phyloP scores from a whole-genome alignment of 1,140 invertebrate species.

The Ruditapes philippinarum region DNA sequence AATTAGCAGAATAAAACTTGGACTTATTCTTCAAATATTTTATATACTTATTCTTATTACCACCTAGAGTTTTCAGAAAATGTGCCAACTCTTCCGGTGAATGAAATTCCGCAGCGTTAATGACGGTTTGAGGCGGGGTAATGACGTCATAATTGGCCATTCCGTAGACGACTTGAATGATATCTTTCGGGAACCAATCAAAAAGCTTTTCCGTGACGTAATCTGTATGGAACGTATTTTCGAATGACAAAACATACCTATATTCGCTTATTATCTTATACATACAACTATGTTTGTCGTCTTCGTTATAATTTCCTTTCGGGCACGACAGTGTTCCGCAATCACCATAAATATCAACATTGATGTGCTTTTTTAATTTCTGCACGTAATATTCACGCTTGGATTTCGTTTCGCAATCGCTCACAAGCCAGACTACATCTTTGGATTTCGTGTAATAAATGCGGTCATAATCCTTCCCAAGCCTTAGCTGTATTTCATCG shows the following conservation, averaged over 20 bases:
- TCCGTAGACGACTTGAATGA: constrained; percentile 35
- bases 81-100: constrained; percentile 27
- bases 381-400: constrained; percentile 88
- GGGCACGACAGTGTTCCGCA: constrained; percentile 84
- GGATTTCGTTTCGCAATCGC: constrained; percentile 89
- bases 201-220: constrained; percentile 99
- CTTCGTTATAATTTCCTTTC: background rate
- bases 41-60: background rate
- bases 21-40: constrained; percentile 12
- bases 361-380: constrained; percentile 88
- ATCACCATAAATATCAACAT: constrained; percentile 90
- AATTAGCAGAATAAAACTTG: background rate
- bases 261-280: constrained; percentile 45
- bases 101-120: constrained; percentile 27
- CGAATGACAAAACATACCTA: constrained; percentile 85
- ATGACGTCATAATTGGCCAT: background rate
- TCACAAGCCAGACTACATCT: constrained; percentile 89
- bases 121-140: background rate
- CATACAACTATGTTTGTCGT: background rate
- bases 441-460: constrained; percentile 72
- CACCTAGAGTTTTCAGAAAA: background rate
- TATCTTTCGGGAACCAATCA: constrained; percentile 52
- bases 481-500: background rate
- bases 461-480: constrained; percentile 32
- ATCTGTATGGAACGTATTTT: constrained; percentile 97